These are phyloP conservation scores for Tachuris rubrigastra DNA, from an alignment of 2,113 vertebrate species.

Conservation along the genomic window DNA sequence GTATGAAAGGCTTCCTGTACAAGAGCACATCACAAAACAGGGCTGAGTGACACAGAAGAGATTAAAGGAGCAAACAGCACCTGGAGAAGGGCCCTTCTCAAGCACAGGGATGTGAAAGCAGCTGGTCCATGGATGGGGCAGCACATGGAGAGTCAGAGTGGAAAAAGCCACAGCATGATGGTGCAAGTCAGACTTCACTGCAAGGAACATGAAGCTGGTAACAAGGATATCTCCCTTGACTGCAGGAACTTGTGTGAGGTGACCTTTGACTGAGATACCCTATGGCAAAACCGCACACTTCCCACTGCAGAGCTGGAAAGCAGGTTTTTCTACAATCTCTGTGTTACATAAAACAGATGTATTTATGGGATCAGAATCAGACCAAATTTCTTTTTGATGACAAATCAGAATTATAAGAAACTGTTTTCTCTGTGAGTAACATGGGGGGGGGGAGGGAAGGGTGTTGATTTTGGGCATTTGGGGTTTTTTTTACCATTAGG, in stretches of 20 bases:
- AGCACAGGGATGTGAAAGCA: not conserved
- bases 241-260: not conserved
- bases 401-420: not conserved
- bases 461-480: too few species aligned
- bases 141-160: rapidly evolving
- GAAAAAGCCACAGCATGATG: rapidly evolving
- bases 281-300: not conserved
- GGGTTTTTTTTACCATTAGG: not conserved
- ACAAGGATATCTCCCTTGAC: rapidly evolving
- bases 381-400: not conserved
- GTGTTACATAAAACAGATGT: not conserved
- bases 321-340: not conserved
- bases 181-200: not conserved
- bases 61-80: not conserved
- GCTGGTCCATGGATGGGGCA: not conserved
- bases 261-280: not conserved
- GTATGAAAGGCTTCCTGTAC: not conserved
- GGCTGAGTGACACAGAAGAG: not conserved
- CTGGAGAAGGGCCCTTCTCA: not conserved
- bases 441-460: too few species aligned
- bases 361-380: not conserved
- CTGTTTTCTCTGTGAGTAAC: not conserved
- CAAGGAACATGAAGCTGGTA: rapidly evolving
- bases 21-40: not conserved
- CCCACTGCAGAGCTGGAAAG: not conserved